Base-by-base conservation (phyloP, 2,888 invertebrate genomes). In the Plagiodera versicolora region DNA sequence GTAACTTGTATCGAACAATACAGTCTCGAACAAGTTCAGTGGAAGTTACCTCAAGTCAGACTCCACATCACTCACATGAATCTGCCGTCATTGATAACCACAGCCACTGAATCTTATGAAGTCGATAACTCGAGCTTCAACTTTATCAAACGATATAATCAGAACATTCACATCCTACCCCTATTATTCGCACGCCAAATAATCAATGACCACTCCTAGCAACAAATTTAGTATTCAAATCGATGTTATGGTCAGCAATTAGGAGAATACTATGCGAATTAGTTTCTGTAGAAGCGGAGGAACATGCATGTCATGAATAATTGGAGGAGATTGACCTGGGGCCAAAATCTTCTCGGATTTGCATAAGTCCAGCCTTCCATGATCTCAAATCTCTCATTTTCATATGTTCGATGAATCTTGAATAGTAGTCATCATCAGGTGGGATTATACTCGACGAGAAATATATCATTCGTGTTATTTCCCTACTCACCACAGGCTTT, bases 171-270 rank as follows among this genome's bases (percentile, higher is more conserved):
- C 39, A 14, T 8, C 1, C 4, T 2, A 6, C n/a, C 14, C 4
- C 14, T n/a, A 8, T 39, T 14, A 39, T 39, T 39, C 14, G 39
- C 39, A 39, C 39, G 39, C 39, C 14, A 39, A 39, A 39, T n/a
- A 39, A 39, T 39, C 39, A 39, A 39, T 39, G 39, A 39, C 14
- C 39, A 14, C 14, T 39, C 39, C 39, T 39, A 39, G 11, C 39
- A 39, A 39, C 39, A 39, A 39, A 39, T 39, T 39, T 39, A 39
- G 39, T 39, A 39, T 39, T 39, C 39, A 39, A 39, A 39, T 39
- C 39, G 39, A 39, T 14, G 39, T 39, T 24, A 39, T 39, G 11
- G n/a, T 14, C 39, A 39, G 39, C 39, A 39, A 39, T 39, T 39
- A 39, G 3, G 39, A 14, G 14, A 3, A 39, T 39, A 39, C 39